Percentiles rank a stretch among this genome's conserved stretches.
These are phyloP conservation scores for Halichondria panicea DNA, from an alignment of 37 sponge, comb jelly and placozoan genomes.

Conservation along the genomic window DNA sequence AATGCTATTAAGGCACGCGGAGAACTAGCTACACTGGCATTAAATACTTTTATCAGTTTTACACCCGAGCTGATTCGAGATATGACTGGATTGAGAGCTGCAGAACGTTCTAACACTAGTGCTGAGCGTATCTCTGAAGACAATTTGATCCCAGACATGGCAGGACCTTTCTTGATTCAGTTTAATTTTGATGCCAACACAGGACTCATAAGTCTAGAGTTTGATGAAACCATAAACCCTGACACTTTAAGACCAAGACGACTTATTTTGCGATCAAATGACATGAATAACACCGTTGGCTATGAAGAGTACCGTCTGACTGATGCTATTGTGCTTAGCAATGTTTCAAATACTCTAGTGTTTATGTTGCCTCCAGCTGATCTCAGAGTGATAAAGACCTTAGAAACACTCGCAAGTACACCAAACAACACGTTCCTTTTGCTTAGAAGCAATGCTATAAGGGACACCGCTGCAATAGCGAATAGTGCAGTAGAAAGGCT, in stretches of 20 bases:
- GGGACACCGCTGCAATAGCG: slow-evolving; percentile 58
- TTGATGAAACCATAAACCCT: slow-evolving; percentile 83
- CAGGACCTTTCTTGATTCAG: slow-evolving; percentile 43
- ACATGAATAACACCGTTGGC: neutral
- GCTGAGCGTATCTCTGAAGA: slow-evolving; percentile 18
- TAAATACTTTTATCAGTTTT: slow-evolving; percentile 66
- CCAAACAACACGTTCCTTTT: slow-evolving; percentile 71
- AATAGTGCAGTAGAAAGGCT: slow-evolving; percentile 49
- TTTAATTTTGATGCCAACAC: slow-evolving; percentile 81
- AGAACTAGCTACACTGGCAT: slow-evolving; percentile 38
- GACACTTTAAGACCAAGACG: slow-evolving; percentile 40
- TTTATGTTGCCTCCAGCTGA: slow-evolving; percentile 58
- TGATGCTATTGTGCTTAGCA: neutral
- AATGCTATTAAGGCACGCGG: slow-evolving; percentile 69
- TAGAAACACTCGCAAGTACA: slow-evolving; percentile 62
- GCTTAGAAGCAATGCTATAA: slow-evolving; percentile 50
- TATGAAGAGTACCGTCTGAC: slow-evolving; percentile 53
- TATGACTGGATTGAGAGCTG: slow-evolving; percentile 57
- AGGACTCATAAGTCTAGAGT: slow-evolving; percentile 67
- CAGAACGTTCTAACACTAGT: slow-evolving; percentile 24
- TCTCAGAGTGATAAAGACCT: slow-evolving; percentile 77
- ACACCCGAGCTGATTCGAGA: slow-evolving; percentile 45
- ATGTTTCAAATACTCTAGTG: slow-evolving; percentile 48
- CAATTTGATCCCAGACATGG: slow-evolving; percentile 59
- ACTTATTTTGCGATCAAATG: slow-evolving; percentile 54